Conservation (phyloP, 2,113 vertebrate species). For the Platysteira castanea region DNA sequence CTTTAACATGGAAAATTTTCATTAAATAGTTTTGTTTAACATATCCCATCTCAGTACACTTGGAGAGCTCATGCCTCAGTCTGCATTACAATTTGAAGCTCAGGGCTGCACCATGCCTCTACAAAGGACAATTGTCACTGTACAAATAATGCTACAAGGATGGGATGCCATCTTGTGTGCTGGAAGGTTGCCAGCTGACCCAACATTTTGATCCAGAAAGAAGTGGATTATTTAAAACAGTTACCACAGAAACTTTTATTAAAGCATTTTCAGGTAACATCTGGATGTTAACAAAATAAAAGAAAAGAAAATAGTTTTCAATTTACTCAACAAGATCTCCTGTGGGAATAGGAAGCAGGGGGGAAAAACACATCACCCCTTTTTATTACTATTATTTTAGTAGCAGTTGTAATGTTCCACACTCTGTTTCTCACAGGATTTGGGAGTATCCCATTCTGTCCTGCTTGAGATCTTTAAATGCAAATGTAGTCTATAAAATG, state of each 20-base stretch:
- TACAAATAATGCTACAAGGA: not conserved
- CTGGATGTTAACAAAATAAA: not conserved
- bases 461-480: not conserved
- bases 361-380: accelerated
- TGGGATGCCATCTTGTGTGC: not conserved
- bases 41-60: not conserved
- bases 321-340: not conserved
- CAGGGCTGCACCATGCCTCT: not conserved
- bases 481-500: not conserved
- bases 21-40: not conserved
- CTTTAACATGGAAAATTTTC: not conserved
- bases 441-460: not conserved
- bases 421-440: not conserved
- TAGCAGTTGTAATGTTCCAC: not conserved
- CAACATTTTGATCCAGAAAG: not conserved
- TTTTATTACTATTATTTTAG: not conserved
- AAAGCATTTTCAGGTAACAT: not conserved
- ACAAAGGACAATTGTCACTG: not conserved
- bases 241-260: not conserved
- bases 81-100: not conserved
- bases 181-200: not conserved
- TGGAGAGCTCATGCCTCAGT: not conserved
- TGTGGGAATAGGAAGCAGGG: not conserved
- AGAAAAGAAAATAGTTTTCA: not conserved
- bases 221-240: not conserved